Evolutionary conservation across 2,888 invertebrate species (phyloP).

Genomic region (Venusia cambrica): DNA sequence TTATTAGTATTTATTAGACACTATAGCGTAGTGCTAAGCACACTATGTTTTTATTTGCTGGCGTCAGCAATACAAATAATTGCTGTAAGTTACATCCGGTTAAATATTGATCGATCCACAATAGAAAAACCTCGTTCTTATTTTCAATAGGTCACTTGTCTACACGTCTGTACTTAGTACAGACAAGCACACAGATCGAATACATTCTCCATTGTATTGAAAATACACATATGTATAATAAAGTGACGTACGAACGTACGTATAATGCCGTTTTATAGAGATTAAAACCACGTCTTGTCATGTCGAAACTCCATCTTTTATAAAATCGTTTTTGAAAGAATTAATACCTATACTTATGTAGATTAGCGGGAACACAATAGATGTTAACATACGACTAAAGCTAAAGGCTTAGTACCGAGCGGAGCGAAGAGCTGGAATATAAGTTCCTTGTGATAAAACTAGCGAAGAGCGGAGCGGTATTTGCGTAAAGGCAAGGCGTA

Average conservation of each 20-base stretch:
- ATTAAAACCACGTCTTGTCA: conserved; percentile 35
- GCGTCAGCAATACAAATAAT: too few species aligned
- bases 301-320: conserved; percentile 66
- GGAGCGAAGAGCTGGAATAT: too few species aligned
- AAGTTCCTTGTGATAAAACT: too few species aligned
- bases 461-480: too few species aligned
- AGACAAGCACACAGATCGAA: conserved; percentile 37
- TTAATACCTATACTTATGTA: conserved; percentile 80
- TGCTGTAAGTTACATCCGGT: too few species aligned
- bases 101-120: too few species aligned
- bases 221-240: conserved; percentile 29
- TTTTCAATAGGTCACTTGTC: conserved; percentile 33
- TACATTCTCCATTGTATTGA: conserved; percentile 56
- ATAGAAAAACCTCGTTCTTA: too few species aligned
- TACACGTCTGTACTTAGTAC: conserved; percentile 34
- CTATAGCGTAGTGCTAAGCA: too few species aligned
- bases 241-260: background rate
- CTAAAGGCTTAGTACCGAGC: too few species aligned
- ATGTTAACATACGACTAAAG: conserved; percentile 67
- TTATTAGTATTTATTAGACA: too few species aligned
- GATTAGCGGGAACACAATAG: conserved; percentile 73
- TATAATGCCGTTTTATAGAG: conserved; percentile 32
- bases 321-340: conserved; percentile 75
- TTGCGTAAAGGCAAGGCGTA: too few species aligned
- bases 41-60: too few species aligned